A percentile compares a stretch with the other conserved stretches of the same genome.
phyloP scores from a whole-genome alignment of 2,888 invertebrate genomes.

The Pseudolycoriella hygida region DNA sequence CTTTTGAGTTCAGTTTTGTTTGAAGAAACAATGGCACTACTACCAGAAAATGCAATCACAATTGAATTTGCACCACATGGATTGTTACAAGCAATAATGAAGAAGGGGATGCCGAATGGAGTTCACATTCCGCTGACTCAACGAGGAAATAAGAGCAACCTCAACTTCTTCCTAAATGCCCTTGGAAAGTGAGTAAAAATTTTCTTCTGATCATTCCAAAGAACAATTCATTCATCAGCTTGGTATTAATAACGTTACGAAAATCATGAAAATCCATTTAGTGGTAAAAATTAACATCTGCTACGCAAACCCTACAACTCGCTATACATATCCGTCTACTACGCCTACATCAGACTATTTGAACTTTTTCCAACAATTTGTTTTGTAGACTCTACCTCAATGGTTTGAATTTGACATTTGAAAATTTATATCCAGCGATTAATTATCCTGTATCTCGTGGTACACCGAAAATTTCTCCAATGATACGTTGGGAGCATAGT shows the following conservation, averaged over 20 bases:
- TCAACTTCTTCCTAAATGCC: slow-evolving; percentile 24
- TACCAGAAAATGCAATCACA: slow-evolving; percentile 43
- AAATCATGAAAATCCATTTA: no score
- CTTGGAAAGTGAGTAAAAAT: slow-evolving; percentile 30
- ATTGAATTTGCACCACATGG: slow-evolving; percentile 56
- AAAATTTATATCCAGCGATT: slow-evolving; percentile 57
- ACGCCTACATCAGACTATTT: no score
- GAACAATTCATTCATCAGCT: no score
- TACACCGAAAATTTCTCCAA: slow-evolving; percentile 68
- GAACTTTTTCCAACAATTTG: not conserved
- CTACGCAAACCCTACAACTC: no score
- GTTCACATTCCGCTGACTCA: slow-evolving; percentile 41
- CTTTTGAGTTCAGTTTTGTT: slow-evolving; percentile 40
- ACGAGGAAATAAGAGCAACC: slow-evolving; percentile 32
- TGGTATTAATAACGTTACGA: no score
- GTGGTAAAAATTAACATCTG: no score
- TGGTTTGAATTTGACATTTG: slow-evolving; percentile 57
- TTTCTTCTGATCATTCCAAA: not conserved
- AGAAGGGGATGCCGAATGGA: slow-evolving; percentile 36
- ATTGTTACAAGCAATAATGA: slow-evolving; percentile 46
- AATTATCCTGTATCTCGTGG: slow-evolving; percentile 70
- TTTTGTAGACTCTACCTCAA: slow-evolving; percentile 1
- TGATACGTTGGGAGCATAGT: slow-evolving; percentile 78
- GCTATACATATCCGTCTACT: no score
- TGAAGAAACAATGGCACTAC: slow-evolving; percentile 41